Percentiles rank a stretch among this genome's conserved stretches.
phyloP scores from a whole-genome alignment of 92 coral and sea anemone genomes.

The Parazoanthus swiftii region DNA sequence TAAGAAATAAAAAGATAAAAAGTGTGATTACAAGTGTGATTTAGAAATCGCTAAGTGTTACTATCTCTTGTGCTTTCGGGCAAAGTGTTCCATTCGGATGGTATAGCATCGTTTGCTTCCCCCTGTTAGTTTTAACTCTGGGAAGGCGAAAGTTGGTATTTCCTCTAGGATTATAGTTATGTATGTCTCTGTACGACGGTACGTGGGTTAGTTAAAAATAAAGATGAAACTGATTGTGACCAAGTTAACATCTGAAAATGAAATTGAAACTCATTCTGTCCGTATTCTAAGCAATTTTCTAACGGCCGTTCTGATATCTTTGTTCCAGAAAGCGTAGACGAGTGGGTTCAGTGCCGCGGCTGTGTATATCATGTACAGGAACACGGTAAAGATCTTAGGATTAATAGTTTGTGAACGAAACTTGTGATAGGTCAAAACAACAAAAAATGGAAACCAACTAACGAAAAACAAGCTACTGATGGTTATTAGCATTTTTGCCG shows the following conservation, averaged over 20 bases:
- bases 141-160: too few relatives aligned
- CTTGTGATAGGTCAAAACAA: conserved; percentile 54
- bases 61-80: too few relatives aligned
- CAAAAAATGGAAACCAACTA: conserved; percentile 57
- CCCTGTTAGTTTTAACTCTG: too few relatives aligned
- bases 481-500: conserved; percentile 61
- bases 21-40: too few relatives aligned
- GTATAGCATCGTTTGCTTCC: too few relatives aligned
- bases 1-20: too few relatives aligned
- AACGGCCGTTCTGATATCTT: conserved; percentile 42
- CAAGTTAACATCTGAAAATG: neutral
- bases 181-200: too few relatives aligned
- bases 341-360: conserved; percentile 54
- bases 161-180: too few relatives aligned
- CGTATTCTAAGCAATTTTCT: conserved; percentile 28
- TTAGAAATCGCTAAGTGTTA: too few relatives aligned
- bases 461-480: conserved; percentile 54
- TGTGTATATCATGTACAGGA: conserved; percentile 51
- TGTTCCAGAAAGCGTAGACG: conserved; percentile 57
- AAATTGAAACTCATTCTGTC: neutral
- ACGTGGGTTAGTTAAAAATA: too few relatives aligned
- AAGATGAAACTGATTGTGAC: neutral
- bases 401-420: conserved; percentile 17
- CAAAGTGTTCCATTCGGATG: too few relatives aligned
- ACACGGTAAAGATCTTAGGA: conserved; percentile 47